Conservation (phyloP, 2,797 vertebrate species). For the Pipistrellus pipistrellus region DNA sequence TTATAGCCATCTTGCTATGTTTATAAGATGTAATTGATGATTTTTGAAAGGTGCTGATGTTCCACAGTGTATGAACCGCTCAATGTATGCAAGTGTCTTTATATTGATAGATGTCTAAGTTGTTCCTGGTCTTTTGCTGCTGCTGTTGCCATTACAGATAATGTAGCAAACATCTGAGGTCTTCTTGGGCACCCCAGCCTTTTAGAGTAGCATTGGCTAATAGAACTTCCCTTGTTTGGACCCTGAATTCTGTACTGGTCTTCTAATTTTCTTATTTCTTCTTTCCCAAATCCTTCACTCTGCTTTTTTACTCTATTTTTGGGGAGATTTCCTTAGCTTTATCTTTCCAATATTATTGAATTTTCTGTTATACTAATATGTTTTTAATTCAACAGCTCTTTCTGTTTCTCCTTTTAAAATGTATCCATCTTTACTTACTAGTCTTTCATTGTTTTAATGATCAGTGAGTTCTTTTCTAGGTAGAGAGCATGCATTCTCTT, state of each 20-base stretch:
- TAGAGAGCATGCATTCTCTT: neutral
- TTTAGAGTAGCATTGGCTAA: neutral
- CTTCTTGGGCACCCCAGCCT: neutral
- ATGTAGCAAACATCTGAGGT: neutral
- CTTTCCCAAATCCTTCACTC: neutral
- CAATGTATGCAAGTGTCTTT: neutral
- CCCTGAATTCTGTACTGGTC: neutral
- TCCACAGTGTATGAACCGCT: neutral
- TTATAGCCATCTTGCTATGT: neutral
- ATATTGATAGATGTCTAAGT: neutral
- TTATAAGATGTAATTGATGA: neutral
- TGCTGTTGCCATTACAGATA: too few species aligned
- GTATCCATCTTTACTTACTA: neutral
- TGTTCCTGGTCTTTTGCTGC: neutral
- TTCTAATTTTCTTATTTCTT: neutral
- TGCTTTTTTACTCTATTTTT: neutral
- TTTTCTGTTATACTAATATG: neutral
- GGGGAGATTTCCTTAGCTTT: neutral
- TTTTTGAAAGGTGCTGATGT: neutral
- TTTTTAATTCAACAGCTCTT: neutral
- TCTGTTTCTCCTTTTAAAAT: neutral
- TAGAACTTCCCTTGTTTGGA: conserved; percentile 17
- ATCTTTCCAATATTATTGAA: neutral
- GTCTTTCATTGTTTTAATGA: neutral
- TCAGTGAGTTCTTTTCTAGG: neutral